These are phyloP conservation scores for Aphelocoma coerulescens DNA, from an alignment of 2,113 vertebrate genomes.

Conservation along the genomic window DNA sequence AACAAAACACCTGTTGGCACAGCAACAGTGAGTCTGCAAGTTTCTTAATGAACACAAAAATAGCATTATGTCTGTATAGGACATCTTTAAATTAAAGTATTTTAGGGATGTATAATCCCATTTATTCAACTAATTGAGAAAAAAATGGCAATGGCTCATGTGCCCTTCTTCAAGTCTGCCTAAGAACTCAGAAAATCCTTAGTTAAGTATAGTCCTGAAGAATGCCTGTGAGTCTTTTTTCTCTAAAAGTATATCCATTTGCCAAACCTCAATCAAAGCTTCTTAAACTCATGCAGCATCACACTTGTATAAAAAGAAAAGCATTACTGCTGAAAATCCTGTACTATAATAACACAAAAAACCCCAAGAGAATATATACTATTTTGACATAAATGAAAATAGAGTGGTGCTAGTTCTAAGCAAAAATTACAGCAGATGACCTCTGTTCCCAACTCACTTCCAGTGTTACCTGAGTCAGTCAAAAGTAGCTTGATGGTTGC, in stretches of 20 bases:
- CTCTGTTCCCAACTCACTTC: rapidly evolving
- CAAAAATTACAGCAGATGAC: not conserved
- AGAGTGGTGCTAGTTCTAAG: not conserved
- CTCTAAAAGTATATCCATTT: not conserved
- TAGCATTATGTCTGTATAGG: not conserved
- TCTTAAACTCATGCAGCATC: not conserved
- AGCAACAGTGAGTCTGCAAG: not conserved
- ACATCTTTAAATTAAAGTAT: not conserved
- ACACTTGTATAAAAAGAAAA: not conserved
- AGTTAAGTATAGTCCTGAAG: not conserved
- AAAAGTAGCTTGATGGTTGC: not conserved
- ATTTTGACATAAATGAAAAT: not conserved
- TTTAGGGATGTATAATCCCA: not conserved
- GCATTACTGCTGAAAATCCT: not conserved
- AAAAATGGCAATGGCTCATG: not conserved
- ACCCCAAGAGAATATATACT: not conserved
- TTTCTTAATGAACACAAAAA: not conserved
- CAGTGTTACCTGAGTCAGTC: not conserved
- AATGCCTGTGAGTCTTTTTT: not conserved
- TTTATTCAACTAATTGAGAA: not conserved
- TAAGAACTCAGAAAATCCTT: not conserved
- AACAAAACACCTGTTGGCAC: not conserved
- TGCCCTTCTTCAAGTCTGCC: not conserved
- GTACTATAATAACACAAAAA: not conserved
- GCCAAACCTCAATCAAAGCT: not conserved